phyloP scores from a whole-genome alignment of 64 coral and sea anemone species.

The Montipora foliosa region DNA sequence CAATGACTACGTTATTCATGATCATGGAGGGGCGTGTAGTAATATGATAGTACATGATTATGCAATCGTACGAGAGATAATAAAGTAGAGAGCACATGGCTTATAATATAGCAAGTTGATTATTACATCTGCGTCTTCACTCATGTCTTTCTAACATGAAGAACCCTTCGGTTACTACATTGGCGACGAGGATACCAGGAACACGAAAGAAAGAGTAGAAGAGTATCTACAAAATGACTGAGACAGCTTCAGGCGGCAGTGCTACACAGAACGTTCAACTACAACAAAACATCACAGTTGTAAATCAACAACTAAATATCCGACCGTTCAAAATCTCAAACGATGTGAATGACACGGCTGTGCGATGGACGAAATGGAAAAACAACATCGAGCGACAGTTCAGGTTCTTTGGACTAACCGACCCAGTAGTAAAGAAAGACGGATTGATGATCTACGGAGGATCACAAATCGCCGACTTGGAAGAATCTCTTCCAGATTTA shows the following conservation, averaged over 20 bases:
- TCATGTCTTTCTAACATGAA: background rate
- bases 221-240: background rate
- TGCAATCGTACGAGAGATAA: background rate
- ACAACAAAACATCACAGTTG: constrained; percentile 41
- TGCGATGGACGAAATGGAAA: constrained; percentile 55
- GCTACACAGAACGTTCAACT: background rate
- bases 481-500: constrained; percentile 70
- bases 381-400: constrained; percentile 67
- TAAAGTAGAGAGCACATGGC: background rate
- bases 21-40: background rate
- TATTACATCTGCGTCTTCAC: background rate
- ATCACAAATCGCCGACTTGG: constrained; percentile 51
- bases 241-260: background rate
- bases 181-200: constrained; percentile 53
- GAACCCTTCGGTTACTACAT: constrained; percentile 31
- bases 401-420: constrained; percentile 63
- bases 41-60: background rate
- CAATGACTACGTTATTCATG: no score
- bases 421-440: constrained; percentile 49
- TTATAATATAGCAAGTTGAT: background rate
- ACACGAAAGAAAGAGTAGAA: constrained; percentile 11
- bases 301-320: constrained; percentile 61
- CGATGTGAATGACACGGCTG: constrained; percentile 41
- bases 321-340: constrained; percentile 46
- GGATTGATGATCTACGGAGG: constrained; percentile 67